Base-by-base conservation (phyloP, 2,888 invertebrate genomes). In the Rhorus exstirpatorius region DNA sequence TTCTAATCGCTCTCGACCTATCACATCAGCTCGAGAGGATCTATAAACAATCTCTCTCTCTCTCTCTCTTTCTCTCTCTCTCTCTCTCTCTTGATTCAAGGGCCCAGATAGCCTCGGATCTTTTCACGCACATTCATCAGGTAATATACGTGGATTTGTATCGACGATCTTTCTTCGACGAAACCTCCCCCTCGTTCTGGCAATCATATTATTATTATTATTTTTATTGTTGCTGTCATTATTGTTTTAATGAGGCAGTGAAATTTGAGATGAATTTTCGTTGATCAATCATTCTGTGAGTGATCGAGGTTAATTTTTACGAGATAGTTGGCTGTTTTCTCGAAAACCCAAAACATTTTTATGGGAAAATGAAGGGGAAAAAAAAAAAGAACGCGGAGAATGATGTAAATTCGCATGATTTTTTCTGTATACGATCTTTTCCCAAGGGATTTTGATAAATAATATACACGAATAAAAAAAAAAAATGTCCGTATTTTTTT, bases 21-120 rank as follows among this genome's bases (percentile, higher is more conserved):
- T 74, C 83, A 53, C 61, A 80, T 70, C 70, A 63, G 58, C 41
- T 44, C 38, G 3, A 6, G 12, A 55, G 51, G 63, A 67, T 61
- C 74, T 74, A 81, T 78, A 81, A 83, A 83, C 70, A 81, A 79
- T 70, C 46, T 67, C 74, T 72, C 76, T 68, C 60, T 46, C 61
- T 58, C 35, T 44, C 53, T 12, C 49, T 14, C 46, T 46, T 14
- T 67, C 49, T 55, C 53, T 55, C 72, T 44, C 63, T 31, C 71
- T 53, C 46, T 7, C 6, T 12, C 53, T 21, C 49, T 38, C 19
- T n/a, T 24, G 53, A 74, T 68, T 8, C 41, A 53, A 67, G 60
- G 31, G 19, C 21, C 17, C 46, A 38, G 74, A 72, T 72, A 81
- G 61, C 74, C 77, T 44, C 55, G 46, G 61, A 72, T 61, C 24